Base-by-base conservation (phyloP, 2,113 vertebrate genomes). In the Sinocyclocheilus maitianheensis region DNA sequence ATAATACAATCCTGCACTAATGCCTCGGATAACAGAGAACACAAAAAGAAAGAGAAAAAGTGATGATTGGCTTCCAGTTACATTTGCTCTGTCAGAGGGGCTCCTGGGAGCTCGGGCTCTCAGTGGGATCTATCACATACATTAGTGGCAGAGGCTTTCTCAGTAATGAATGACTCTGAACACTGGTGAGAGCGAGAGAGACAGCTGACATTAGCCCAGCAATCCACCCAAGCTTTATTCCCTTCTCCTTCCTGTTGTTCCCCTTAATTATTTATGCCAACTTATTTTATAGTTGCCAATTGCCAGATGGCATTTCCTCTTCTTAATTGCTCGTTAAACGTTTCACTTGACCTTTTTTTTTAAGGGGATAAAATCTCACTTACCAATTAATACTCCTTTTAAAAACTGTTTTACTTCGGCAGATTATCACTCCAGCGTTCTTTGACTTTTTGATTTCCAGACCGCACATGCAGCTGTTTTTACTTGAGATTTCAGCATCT, bases 261-360 rank as follows among this genome's bases (percentile, higher is more conserved):
- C 71, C 20, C 48, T 88, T 85, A 90, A 90, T 90, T 89, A 89
- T 90, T 89, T 87, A 89, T 81, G 87, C 76, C 83, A 72, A 84
- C 87, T 88, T 88, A 87, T 88, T 89, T 80, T 88, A 89, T 72
- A 20, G 81, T 78, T 88, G 71, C 81, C 53, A 65, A 83, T 43
- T 69, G 43, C 60, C 80, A 79, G 77, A 85, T 88, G 83, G 65
- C 85, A 80, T 85, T 85, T 72, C 81, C 79, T 83, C 81, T n/a
- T 60, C 65, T 87, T 85, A 90, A 90, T 84, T 84, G 89, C 85
- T 88, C 75, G 80, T 90, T 88, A 91, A 89, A 88, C 16, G 60
- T 85, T 85, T 40, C 83, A 88, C 89, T 91, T 91, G 89, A 86
- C 90, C 90, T 89, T 90, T 89, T 81, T 34, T 81, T 86, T 80